Conservation (phyloP, 2,113 vertebrate genomes). For the Sceloporus tristichus region DNA sequence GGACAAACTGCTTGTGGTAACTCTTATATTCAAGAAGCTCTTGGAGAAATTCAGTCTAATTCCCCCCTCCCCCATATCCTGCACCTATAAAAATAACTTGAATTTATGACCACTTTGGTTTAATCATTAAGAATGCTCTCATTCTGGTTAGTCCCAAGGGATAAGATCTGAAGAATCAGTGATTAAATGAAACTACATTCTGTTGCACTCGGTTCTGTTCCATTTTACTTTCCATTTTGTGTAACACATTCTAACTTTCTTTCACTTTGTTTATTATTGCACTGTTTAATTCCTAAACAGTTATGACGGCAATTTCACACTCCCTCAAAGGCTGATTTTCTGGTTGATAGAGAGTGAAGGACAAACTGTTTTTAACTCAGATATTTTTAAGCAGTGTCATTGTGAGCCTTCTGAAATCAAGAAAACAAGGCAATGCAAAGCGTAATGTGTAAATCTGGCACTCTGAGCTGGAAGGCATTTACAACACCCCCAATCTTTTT, state of each 20-base stretch:
- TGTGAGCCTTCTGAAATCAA: slow-evolving; percentile 11
- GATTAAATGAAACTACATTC: slow-evolving; percentile 21
- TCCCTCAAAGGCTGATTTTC: slow-evolving; percentile 35
- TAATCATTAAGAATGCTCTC: slow-evolving; percentile 1
- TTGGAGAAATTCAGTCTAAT: too few relatives aligned
- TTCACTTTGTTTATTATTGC: slow-evolving; percentile 19
- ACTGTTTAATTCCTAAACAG: slow-evolving; percentile 28
- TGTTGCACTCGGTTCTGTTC: slow-evolving; percentile 6
- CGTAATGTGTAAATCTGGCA: neutral
- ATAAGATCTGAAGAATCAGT: neutral
- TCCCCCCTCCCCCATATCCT: too few relatives aligned
- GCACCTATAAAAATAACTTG: too few relatives aligned
- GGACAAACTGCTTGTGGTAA: too few relatives aligned
- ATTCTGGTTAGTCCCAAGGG: neutral
- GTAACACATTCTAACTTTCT: neutral
- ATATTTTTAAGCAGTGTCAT: slow-evolving; percentile 12
- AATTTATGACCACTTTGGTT: too few relatives aligned
- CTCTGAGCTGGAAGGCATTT: neutral
- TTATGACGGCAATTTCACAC: slow-evolving; percentile 40
- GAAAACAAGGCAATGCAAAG: neutral
- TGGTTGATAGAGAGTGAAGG: slow-evolving; percentile 25
- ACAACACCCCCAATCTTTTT: neutral
- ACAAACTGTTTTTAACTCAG: slow-evolving; percentile 10
- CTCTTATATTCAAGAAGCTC: too few relatives aligned
- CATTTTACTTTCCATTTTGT: slow-evolving; percentile 12